Base-by-base conservation (phyloP, 1,140 invertebrate genomes). In the Drosophila micromelanica region DNA sequence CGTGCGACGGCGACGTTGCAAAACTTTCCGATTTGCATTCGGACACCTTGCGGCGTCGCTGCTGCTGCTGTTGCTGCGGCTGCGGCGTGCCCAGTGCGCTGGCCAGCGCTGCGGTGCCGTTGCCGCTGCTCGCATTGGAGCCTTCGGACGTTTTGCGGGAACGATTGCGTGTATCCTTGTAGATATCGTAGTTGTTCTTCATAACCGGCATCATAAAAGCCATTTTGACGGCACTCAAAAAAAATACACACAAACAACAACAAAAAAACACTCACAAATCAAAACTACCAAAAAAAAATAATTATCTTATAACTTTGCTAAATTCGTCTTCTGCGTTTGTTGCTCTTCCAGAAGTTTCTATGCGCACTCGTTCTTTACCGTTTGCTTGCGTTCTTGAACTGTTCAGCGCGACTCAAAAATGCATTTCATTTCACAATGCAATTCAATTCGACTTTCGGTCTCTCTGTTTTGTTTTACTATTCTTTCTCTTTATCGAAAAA, bases 181-280 rank as follows among this genome's bases (percentile, higher is more conserved):
- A 98, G 91, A 98, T 97, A 91, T 98, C 96, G 94, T 96, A 97
- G 92, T 97, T 96, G 93, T 97, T 97, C 94, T 97, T 97, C 92
- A 98, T 95, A 72, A 98, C 96, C 40, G 96, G 97, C 96, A 97
- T 97, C 96, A 97, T 97, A 93, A 97, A 97, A 93, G 97, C 97
- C 97, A 97, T 97, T 92, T 94, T 90, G 75, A 54, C 68, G 43
- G 20, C 30, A 17, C 49, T 74, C 30, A 2, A 32, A n/a, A 4
- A 8, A 32, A 11, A 40, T n/a, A n/a, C 68, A 69, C 76, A 59
- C 20, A 23, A 23, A 23, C 3, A 23, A 23, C 20, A 23, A 62
- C 46, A 74, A 76, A 13, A 69, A 35, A 57, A 63, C 45, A 23
- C 11, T 7, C 23, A 38, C 6, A 32, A 51, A 32, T 27, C 8